Conservation (phyloP, 2,888 invertebrate species). For the Cephus pygmeus region DNA sequence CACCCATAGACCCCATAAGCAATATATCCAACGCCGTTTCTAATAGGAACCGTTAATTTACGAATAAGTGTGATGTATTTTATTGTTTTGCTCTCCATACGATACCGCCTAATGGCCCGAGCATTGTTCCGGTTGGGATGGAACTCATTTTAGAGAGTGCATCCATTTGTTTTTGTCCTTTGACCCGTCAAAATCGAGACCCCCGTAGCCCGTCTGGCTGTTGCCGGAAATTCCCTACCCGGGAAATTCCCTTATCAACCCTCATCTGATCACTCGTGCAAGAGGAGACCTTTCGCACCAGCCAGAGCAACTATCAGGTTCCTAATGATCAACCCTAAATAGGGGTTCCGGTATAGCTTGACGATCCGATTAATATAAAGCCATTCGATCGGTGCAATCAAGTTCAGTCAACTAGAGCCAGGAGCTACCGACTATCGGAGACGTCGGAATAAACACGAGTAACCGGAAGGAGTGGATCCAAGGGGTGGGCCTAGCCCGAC, state of each 20-base stretch:
- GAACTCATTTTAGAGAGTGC: background rate
- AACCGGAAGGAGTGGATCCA: background rate
- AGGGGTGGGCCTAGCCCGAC: too few relatives aligned
- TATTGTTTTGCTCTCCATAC: conserved; percentile 32
- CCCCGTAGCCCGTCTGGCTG: background rate
- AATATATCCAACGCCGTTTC: conserved; percentile 16
- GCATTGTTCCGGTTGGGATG: background rate
- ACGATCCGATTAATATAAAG: conserved; percentile 44
- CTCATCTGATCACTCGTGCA: background rate
- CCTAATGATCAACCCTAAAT: conserved; percentile 41
- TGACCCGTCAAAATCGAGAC: background rate
- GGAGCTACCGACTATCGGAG: conserved; percentile 16
- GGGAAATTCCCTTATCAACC: background rate
- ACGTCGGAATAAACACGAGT: background rate
- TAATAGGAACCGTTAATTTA: conserved; percentile 55
- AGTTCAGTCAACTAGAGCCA: conserved; percentile 39
- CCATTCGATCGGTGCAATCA: conserved; percentile 47
- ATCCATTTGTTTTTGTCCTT: background rate
- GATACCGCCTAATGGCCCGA: background rate
- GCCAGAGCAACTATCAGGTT: conserved; percentile 27
- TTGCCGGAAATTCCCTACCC: background rate
- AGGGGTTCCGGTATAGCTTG: conserved; percentile 40
- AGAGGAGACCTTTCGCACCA: conserved; percentile 7
- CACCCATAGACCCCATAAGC: conserved; percentile 24
- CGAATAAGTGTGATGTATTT: conserved; percentile 43